Evolutionary conservation across 2,113 vertebrate species (phyloP).

Genomic region (Jacana jacana): DNA sequence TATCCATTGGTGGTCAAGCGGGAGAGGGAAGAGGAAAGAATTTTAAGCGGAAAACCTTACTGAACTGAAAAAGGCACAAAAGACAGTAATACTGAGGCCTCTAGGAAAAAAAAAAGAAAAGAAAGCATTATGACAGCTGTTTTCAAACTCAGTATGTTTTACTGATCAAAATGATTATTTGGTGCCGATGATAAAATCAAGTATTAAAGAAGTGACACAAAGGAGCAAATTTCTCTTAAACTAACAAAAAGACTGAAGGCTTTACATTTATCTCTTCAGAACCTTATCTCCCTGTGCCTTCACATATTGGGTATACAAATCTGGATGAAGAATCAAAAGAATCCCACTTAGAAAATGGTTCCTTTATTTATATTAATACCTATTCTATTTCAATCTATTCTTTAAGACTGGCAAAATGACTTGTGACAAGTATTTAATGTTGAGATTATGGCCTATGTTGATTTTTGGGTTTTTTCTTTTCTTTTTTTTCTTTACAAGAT

Average conservation of each 20-base stretch:
- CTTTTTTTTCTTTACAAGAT: not conserved
- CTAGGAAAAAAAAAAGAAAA: not conserved
- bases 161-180: not conserved
- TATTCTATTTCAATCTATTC: not conserved
- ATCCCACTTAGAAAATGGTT: not conserved
- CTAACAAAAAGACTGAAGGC: not conserved
- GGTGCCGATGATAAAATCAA: not conserved
- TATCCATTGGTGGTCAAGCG: not conserved
- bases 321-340: not conserved
- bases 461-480: not conserved
- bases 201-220: not conserved
- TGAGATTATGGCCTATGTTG: not conserved
- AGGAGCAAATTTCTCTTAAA: not conserved
- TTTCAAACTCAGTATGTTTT: not conserved
- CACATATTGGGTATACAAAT: not conserved
- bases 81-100: not conserved
- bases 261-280: not conserved
- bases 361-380: not conserved
- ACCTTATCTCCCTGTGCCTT: not conserved
- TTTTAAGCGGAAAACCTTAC: not conserved
- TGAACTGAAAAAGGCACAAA: not conserved
- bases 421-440: not conserved
- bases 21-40: not conserved
- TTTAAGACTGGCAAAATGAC: not conserved
- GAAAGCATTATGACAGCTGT: not conserved